phyloP scores from a whole-genome alignment of 2,888 invertebrate species.

The Mythimna pallens region DNA sequence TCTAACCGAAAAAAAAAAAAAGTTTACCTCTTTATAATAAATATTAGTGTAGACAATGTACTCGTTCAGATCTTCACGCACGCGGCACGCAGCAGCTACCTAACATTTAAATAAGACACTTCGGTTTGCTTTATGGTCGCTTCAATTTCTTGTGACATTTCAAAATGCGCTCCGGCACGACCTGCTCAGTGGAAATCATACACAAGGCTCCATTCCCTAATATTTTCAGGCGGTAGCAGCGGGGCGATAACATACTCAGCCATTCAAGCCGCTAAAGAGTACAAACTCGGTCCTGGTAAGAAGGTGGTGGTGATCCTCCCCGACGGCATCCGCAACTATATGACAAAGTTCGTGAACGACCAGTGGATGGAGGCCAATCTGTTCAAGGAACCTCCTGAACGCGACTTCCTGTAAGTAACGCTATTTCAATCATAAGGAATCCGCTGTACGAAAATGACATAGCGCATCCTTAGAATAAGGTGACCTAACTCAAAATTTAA shows the following conservation, averaged over 20 bases:
- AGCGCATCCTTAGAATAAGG: neutral
- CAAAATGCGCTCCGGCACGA: too few relatives aligned
- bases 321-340: conserved; percentile 98
- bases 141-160: neutral
- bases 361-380: conserved; percentile 97
- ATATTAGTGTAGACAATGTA: too few relatives aligned
- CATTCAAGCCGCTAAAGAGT: conserved; percentile 92
- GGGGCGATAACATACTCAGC: conserved; percentile 95
- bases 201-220: neutral
- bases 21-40: too few relatives aligned
- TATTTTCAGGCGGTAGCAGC: conserved; percentile 94
- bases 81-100: neutral
- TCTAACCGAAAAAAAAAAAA: too few relatives aligned
- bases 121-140: neutral
- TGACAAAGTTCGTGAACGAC: conserved; percentile 98
- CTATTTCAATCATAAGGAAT: neutral
- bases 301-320: conserved; percentile 96
- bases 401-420: conserved; percentile 69
- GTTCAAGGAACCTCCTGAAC: conserved; percentile 82
- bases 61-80: neutral
- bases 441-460: neutral
- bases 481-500: too few relatives aligned
- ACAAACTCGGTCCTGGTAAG: conserved; percentile 93
- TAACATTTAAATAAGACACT: neutral
- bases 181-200: too few relatives aligned